Conservation (phyloP, 2,113 vertebrate species). For the Eulacestoma nigropectus region DNA sequence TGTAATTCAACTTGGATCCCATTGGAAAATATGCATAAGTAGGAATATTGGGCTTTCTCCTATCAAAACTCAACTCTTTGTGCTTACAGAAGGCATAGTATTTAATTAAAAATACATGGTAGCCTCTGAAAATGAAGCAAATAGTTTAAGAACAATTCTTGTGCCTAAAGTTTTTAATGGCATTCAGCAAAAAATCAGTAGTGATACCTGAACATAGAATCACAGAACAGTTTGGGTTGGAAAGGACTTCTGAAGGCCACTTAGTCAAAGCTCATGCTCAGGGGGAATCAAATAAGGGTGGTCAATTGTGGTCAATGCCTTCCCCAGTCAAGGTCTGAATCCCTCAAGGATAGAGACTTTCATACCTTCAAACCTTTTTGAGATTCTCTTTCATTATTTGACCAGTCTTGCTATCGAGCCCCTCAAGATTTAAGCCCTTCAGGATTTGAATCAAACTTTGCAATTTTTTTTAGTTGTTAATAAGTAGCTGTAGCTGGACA, state of each 20-base stretch:
- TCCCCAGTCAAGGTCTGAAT: background rate
- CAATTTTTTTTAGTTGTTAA: background rate
- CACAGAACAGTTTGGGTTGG: background rate
- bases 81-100: background rate
- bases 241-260: background rate
- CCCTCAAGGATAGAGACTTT: background rate
- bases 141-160: background rate
- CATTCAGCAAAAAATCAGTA: background rate
- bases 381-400: background rate
- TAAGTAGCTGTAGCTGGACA: background rate
- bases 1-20: background rate
- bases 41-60: background rate
- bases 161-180: background rate
- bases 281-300: background rate
- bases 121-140: background rate
- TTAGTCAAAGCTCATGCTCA: background rate
- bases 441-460: background rate
- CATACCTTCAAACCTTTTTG: background rate
- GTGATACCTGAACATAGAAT: background rate
- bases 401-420: fast-evolving
- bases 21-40: background rate
- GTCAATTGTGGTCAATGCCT: background rate
- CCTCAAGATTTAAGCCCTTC: background rate
- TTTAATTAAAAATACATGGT: background rate
- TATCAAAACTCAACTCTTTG: background rate